phyloP scores from a whole-genome alignment of 2,113 vertebrate species.

The Chloropsis cyanopogon region DNA sequence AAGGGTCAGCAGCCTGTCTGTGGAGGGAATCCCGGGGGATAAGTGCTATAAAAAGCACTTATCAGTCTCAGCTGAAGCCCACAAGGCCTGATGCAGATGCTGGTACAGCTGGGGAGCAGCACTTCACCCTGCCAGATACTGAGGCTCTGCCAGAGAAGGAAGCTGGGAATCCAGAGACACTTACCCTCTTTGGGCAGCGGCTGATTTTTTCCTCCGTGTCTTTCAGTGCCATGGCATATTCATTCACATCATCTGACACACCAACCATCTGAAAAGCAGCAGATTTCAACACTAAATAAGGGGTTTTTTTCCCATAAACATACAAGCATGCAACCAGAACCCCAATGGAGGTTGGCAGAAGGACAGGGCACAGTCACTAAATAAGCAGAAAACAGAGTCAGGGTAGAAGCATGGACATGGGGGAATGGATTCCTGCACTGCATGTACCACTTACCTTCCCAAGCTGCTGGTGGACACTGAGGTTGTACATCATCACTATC shows the following conservation, averaged over 20 bases:
- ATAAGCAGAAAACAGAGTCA: not conserved
- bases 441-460: constrained; percentile 81
- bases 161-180: not conserved
- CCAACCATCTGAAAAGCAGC: constrained; percentile 89
- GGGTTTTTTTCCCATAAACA: not conserved
- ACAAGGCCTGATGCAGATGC: not conserved
- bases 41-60: not conserved
- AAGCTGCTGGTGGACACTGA: constrained; percentile 97
- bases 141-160: not conserved
- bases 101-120: not conserved
- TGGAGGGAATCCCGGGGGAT: not conserved
- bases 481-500: constrained; percentile 96
- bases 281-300: not conserved
- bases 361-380: not conserved
- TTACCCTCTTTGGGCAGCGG: constrained; percentile 86
- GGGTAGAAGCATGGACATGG: fast-evolving
- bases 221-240: constrained; percentile 92
- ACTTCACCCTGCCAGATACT: not conserved
- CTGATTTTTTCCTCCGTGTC: constrained; percentile 96
- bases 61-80: not conserved
- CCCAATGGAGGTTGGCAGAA: fast-evolving
- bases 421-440: not conserved
- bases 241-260: constrained; percentile 93
- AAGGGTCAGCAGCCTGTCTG: not conserved
- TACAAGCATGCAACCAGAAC: not conserved